phyloP scores from a whole-genome alignment of 2,113 vertebrate genomes.

The Pollimyrus isidori region DNA sequence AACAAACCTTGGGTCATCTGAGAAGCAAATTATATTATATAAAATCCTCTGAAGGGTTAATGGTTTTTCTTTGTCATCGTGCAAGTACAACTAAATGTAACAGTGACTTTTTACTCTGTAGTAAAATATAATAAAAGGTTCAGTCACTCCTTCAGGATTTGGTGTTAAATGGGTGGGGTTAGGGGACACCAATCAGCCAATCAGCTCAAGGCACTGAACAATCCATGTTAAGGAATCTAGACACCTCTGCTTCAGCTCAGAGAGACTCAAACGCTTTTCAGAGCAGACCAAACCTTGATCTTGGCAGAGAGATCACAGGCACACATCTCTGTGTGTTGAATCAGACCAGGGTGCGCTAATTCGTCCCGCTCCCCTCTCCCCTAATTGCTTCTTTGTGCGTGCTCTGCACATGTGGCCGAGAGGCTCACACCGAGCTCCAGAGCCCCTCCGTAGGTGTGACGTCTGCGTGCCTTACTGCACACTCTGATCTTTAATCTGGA shows the following conservation, averaged over 20 bases:
- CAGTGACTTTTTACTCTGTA: background rate
- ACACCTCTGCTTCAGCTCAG: background rate
- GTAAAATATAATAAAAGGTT: background rate
- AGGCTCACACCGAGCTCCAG: background rate
- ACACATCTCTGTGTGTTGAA: background rate
- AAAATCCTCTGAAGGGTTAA: no score
- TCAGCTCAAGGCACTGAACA: background rate
- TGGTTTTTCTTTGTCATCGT: no score
- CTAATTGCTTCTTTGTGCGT: background rate
- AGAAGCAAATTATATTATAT: background rate
- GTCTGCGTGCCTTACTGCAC: background rate
- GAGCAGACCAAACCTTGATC: background rate
- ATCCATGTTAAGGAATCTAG: background rate
- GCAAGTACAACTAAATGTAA: no score
- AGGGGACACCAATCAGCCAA: background rate
- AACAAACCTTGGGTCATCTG: background rate
- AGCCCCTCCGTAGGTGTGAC: background rate
- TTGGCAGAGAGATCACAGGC: background rate
- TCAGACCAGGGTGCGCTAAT: background rate
- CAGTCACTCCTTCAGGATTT: background rate
- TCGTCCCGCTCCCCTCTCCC: background rate
- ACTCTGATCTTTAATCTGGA: background rate
- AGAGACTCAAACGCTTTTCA: background rate
- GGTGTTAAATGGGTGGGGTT: background rate
- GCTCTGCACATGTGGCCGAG: background rate